Base-by-base conservation (phyloP, 23 tunicate genomes). In the Trididemnum nubilum region DNA sequence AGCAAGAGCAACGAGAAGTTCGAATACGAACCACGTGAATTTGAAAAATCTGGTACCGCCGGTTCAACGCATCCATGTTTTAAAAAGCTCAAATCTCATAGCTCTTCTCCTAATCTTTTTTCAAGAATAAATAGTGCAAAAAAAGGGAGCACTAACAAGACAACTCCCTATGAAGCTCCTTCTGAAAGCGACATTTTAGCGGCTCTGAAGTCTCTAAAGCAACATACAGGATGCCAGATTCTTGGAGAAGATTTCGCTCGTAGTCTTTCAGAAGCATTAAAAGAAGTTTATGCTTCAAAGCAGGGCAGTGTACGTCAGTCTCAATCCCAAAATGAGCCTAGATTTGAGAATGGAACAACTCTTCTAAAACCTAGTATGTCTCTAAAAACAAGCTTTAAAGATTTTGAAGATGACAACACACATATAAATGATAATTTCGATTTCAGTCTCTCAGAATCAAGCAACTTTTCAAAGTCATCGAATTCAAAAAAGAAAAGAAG, bases 1-100 rank as follows among this genome's bases (percentile, higher is more conserved):
- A 83, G 79, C 26, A 65, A 50, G 28, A 63, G 38, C 30, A 84
- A 65, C 76, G 94, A 89, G 36, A 77, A 83, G 24, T 78, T 78
- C 21, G 85, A 78, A 36, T 66, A 79, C 27, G 86, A 79, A 22
- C 75, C 81, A 19, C 69, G 80, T 51, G 32, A 37, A 34, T 81
- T 51, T 26, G 63, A 36, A 23, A 34, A 31, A 2, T 29, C 21
- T 0, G 21, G 12, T 30, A 33, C 36, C 64, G 12, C 5, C 37
- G 25, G 9, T 2, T n/a, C n/a, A n/a, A 31, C 79, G 3, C 69
- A 67, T 2, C 86, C 86, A 30, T 23, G 31, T 26, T n/a, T 50
- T 72, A 44, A 69, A 32, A 70, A 54, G 51, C 33, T 82, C 30
- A 82, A 37, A 71, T 71, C 86, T 4, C 78, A 82, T 51, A 82